Base-by-base conservation (phyloP, 2,113 vertebrate species). In the Prolemur simus region DNA sequence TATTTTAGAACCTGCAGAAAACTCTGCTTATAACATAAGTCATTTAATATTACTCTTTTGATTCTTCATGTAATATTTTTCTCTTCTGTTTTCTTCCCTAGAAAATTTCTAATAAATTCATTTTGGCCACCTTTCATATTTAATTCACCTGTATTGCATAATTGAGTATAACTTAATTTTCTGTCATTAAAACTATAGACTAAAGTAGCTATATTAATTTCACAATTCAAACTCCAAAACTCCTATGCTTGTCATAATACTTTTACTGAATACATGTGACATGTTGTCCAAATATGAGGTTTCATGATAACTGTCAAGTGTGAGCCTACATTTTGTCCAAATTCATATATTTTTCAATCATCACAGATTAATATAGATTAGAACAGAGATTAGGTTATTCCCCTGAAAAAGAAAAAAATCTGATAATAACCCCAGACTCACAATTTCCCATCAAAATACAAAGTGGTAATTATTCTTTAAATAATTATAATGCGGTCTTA, bases 381-480 rank as follows among this genome's bases (percentile, higher is more conserved):
- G 20, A 73, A 93, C 11, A 77, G 77, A 94, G 71, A 92, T n/a
- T 87, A 76, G 29, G 3, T 69, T 78, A 78, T 47, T 95, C 9
- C 42, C 39, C 25, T 66, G 69, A 10, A 52, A 63, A 56, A 56
- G 74, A 52, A 37, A 47, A 73, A 96, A 42, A 8, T 37, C 45
- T 76, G 49, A 85, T 86, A 93, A 91, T 91, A 74, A 94, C 69
- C 34, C 6, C 7, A 96, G 81, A 87, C 68, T 96, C 21, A 45
- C 49, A n/a, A 92, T 93, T 94, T 94, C 49, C 52, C 54, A 82
- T 85, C 10, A 77, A 63, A 92, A 89, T 60, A 60, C n/a, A 85
- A 89, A 87, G 27, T 77, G 93, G 21, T 66, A 92, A 96, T 92
- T 94, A 90, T 17, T 77, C 63, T 96, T 81, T 87, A 92, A 95